A percentile compares a stretch with the other conserved stretches of the same genome.
These are phyloP conservation scores for Pseudopodoces humilis DNA, from an alignment of 2,113 vertebrate species.

Conservation along the genomic window DNA sequence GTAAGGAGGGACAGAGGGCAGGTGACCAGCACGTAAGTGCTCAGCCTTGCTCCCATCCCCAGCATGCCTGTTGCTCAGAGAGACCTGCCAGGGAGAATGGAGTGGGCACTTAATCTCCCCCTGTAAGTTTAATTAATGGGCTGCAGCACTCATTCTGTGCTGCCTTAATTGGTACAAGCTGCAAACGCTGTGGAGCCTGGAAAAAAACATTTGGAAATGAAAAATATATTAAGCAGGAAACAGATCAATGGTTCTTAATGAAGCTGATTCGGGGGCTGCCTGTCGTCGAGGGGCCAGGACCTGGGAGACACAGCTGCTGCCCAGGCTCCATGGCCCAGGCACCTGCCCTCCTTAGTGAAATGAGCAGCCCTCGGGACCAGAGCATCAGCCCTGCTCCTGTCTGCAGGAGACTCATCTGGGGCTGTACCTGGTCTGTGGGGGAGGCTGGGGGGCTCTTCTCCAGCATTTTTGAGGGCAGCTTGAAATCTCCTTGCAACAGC, in stretches of 20 bases:
- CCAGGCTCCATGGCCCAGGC: background rate
- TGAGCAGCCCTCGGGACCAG: fast-evolving
- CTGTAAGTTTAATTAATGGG: slow-evolving; percentile 71
- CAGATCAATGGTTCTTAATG: slow-evolving; percentile 63
- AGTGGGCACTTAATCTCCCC: slow-evolving; percentile 64
- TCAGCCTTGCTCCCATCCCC: background rate
- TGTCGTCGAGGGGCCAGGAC: background rate
- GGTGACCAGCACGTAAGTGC: background rate
- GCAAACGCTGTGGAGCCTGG: slow-evolving; percentile 60
- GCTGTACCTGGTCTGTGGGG: fast-evolving
- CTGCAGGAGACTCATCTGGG: background rate
- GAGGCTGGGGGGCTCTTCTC: background rate
- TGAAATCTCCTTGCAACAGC: background rate
- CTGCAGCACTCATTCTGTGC: slow-evolving; percentile 59
- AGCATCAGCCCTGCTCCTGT: background rate
- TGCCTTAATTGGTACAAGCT: slow-evolving; percentile 73
- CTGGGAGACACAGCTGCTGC: background rate
- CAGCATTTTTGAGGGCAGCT: background rate
- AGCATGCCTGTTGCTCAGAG: background rate
- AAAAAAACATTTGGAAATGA: slow-evolving; percentile 69
- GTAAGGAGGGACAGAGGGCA: background rate
- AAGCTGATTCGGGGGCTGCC: slow-evolving; percentile 54
- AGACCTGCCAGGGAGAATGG: slow-evolving; percentile 54
- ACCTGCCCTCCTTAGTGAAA: fast-evolving
- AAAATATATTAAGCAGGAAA: slow-evolving; percentile 72